These are phyloP conservation scores for Drosophila nr. medialis DNA, from an alignment of 2,888 invertebrate species.

Conservation along the genomic window DNA sequence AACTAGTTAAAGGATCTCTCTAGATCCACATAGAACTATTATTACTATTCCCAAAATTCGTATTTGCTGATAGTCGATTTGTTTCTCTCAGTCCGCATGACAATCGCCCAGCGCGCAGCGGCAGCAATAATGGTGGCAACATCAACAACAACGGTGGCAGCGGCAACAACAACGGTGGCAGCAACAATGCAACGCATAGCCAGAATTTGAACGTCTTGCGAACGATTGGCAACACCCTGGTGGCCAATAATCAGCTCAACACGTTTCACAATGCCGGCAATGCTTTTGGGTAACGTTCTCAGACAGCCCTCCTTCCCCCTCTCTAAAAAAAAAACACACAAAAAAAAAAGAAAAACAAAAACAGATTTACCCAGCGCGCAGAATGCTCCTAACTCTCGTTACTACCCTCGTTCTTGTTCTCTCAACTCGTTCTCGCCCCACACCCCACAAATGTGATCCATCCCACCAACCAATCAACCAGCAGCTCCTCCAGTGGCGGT, in stretches of 20 bases:
- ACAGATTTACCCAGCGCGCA: constrained; percentile 30
- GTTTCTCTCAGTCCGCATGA: constrained; percentile 81
- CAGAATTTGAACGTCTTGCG: constrained; percentile 84
- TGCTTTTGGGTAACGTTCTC: constrained; percentile 84
- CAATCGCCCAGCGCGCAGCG: constrained; percentile 83
- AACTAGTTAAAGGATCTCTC: neutral
- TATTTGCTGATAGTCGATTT: constrained; percentile 30
- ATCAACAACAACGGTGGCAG: constrained; percentile 46
- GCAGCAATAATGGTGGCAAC: constrained; percentile 59
- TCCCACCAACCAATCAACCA: constrained; percentile 31
- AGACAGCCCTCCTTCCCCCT: constrained; percentile 67
- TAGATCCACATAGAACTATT: neutral
- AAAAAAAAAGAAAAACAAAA: neutral
- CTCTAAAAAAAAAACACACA: neutral
- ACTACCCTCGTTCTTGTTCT: constrained; percentile 73
- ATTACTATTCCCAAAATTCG: neutral
- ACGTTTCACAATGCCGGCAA: constrained; percentile 84
- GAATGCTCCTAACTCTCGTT: constrained; percentile 65
- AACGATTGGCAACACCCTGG: constrained; percentile 84
- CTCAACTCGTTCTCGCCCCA: constrained; percentile 46
- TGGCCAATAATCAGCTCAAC: constrained; percentile 84
- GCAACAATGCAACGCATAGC: constrained; percentile 71
- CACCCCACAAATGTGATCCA: constrained; percentile 30
- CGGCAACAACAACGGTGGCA: constrained; percentile 60
- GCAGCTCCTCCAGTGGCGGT: constrained; percentile 83